A percentile compares a stretch with the other conserved stretches of the same genome.
phyloP scores from a whole-genome alignment of 2,113 vertebrate genomes.

The Neopipo cinnamomea region DNA sequence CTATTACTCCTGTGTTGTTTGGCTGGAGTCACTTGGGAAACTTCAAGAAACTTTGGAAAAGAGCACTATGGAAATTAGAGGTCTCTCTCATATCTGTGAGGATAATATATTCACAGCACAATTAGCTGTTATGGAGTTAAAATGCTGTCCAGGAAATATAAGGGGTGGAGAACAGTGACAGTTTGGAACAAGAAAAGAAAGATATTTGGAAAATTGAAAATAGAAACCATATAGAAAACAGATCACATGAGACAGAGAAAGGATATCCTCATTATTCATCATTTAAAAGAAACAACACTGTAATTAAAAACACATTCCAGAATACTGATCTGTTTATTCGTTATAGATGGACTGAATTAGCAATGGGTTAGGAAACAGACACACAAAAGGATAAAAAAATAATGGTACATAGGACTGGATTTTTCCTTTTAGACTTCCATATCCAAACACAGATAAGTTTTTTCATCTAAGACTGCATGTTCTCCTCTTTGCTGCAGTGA shows the following conservation, averaged over 20 bases:
- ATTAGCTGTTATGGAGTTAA: constrained; percentile 14
- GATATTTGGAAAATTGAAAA: not conserved
- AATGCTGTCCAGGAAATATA: constrained; percentile 16
- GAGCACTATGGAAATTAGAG: not conserved
- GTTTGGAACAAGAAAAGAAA: constrained; percentile 33
- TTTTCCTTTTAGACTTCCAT: not conserved
- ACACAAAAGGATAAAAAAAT: not conserved
- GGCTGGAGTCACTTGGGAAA: constrained; percentile 27
- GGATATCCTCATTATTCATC: constrained; percentile 46
- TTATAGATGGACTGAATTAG: constrained; percentile 18
- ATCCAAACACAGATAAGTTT: not conserved
- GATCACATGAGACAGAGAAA: constrained; percentile 4
- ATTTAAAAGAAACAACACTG: constrained; percentile 25
- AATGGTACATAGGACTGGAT: not conserved
- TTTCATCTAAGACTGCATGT: not conserved
- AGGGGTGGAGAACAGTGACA: not conserved
- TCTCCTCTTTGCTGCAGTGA: not conserved
- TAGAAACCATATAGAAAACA: constrained; percentile 1
- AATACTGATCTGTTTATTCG: constrained; percentile 12
- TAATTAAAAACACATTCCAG: constrained; percentile 50
- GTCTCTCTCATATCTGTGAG: not conserved
- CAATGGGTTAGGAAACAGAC: not conserved
- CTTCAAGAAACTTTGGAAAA: constrained; percentile 37
- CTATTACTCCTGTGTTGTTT: not conserved
- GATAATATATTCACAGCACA: not conserved